Percentiles rank a stretch among this genome's conserved stretches.
Evolutionary conservation across 2,888 invertebrate species (phyloP).

Genomic region (Chrysolina americana): DNA sequence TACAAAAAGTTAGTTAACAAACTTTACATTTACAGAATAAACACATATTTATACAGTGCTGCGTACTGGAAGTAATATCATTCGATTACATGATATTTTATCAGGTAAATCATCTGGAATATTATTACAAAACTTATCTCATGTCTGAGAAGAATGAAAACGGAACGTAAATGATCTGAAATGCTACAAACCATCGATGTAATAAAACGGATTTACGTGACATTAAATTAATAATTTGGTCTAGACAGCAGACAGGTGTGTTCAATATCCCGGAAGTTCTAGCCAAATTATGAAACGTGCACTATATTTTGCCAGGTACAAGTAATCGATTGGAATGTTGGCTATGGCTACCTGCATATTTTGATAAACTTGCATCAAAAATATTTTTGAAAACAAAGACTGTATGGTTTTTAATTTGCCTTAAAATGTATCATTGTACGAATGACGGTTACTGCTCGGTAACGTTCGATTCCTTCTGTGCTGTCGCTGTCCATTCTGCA

Average conservation of each 20-base stretch:
- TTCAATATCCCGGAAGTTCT: background rate
- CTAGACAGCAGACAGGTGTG: slow-evolving; percentile 10
- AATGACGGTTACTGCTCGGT: no score
- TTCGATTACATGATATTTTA: no score
- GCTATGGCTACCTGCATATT: background rate
- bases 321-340: background rate
- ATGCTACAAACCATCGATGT: background rate
- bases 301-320: background rate
- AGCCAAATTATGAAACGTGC: background rate
- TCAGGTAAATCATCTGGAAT: no score
- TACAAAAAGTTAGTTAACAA: no score
- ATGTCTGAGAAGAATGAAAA: background rate
- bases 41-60: no score
- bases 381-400: background rate
- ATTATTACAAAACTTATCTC: no score
- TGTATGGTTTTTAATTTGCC: no score
- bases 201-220: background rate
- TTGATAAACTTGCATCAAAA: background rate
- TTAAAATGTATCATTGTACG: no score
- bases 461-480: no score
- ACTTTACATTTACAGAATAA: no score
- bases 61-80: no score
- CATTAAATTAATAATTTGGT: background rate
- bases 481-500: no score
- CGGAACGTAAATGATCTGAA: background rate